Evolutionary conservation across 1,140 invertebrate species (phyloP).

Genomic region (Chlorops oryzae): DNA sequence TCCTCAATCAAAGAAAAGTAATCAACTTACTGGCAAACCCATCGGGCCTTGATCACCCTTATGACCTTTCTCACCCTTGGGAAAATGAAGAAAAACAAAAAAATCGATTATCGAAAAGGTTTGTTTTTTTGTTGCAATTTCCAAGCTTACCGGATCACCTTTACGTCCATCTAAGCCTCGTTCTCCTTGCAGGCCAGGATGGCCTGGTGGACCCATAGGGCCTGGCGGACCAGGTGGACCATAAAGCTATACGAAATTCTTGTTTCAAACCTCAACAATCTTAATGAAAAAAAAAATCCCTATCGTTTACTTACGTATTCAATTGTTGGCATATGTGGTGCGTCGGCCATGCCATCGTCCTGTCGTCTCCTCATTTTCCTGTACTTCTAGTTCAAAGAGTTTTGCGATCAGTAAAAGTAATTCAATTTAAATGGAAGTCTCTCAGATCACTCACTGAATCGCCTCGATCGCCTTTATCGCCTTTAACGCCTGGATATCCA

Average conservation of each 20-base stretch:
- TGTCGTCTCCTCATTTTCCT: conserved; percentile 84
- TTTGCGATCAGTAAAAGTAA: not conserved
- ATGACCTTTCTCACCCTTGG: conserved; percentile 79
- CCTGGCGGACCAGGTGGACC: conserved; percentile 46
- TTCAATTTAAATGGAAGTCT: not conserved
- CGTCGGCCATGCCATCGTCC: conserved; percentile 51
- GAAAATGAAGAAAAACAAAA: not conserved
- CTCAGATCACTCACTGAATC: conserved; percentile 71
- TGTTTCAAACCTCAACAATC: too few species aligned
- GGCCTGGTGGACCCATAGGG: conserved; percentile 71
- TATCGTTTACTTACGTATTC: conserved; percentile 41
- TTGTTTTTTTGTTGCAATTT: not conserved
- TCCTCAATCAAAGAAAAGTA: not conserved
- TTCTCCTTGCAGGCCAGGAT: conserved; percentile 68
- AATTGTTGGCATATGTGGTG: conserved; percentile 44
- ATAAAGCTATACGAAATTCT: too few species aligned
- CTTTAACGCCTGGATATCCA: conserved; percentile 82
- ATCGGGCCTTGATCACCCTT: conserved; percentile 90
- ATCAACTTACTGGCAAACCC: conserved; percentile 82
- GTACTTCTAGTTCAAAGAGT: conserved; percentile 64
- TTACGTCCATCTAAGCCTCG: conserved; percentile 76
- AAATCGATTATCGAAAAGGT: not conserved
- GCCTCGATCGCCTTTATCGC: conserved; percentile 86
- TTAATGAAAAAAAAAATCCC: not conserved
- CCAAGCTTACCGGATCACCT: conserved; percentile 68